phyloP scores from a whole-genome alignment of 35 echinoderm and acorn worm genomes.

The Heliocidaris tuberculata region DNA sequence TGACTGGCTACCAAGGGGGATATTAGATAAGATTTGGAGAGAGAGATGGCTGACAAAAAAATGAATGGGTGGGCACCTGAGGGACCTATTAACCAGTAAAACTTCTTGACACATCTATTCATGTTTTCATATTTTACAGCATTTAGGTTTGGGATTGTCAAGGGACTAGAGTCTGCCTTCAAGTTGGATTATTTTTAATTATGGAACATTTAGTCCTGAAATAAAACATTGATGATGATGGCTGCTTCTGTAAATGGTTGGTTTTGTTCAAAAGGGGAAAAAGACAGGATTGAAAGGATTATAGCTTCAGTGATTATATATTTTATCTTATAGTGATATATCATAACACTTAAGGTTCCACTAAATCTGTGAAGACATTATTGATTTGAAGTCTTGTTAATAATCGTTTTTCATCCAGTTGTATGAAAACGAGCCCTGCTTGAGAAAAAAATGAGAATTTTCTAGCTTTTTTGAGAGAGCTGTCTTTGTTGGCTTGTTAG shows the following conservation, averaged over 20 bases:
- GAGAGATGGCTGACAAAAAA: conserved; percentile 14
- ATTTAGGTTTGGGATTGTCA: neutral
- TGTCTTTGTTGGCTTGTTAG: conserved; percentile 1
- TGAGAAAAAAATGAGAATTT: neutral
- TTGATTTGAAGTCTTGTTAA: too few relatives aligned
- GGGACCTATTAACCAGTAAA: conserved; percentile 2
- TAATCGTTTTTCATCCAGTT: too few relatives aligned
- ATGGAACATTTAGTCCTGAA: neutral
- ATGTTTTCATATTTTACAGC: conserved; percentile 11
- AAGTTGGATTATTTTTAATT: neutral
- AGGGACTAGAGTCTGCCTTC: neutral
- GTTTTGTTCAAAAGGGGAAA: too few relatives aligned
- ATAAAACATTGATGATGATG: neutral
- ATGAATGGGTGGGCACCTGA: neutral
- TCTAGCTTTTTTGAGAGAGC: neutral
- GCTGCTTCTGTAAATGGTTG: neutral
- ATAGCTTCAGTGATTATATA: too few relatives aligned
- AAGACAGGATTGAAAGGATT: too few relatives aligned
- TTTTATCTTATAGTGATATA: too few relatives aligned
- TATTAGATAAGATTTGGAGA: neutral
- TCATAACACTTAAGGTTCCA: too few relatives aligned
- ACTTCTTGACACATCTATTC: conserved; percentile 8
- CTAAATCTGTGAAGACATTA: too few relatives aligned
- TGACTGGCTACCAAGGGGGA: neutral
- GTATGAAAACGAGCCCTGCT: too few relatives aligned